Evolutionary conservation across 2,113 vertebrate species (phyloP).

Genomic region (Scophthalmus maximus): DNA sequence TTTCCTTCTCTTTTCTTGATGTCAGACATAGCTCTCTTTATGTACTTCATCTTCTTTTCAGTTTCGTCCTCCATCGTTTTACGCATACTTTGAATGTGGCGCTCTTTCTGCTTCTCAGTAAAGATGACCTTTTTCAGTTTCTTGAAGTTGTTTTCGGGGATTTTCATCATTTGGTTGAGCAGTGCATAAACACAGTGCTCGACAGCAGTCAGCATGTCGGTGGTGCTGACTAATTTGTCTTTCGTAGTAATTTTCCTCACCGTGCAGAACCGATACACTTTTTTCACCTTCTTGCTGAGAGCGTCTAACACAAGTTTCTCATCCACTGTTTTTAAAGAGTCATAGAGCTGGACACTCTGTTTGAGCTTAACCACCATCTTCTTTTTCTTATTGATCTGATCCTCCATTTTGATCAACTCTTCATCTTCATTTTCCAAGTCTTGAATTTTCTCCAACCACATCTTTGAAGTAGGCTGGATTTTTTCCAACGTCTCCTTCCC

Average conservation of each 20-base stretch:
- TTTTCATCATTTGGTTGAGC: neutral
- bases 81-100: neutral
- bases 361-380: too few relatives aligned
- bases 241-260: neutral
- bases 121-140: neutral
- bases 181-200: neutral
- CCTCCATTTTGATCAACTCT: too few relatives aligned
- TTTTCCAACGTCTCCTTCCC: too few relatives aligned
- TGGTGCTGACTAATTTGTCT: too few relatives aligned
- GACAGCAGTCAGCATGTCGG: neutral
- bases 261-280: neutral
- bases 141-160: neutral
- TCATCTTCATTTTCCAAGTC: too few relatives aligned
- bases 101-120: neutral
- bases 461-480: too few relatives aligned
- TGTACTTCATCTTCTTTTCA: neutral
- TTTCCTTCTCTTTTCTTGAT: neutral
- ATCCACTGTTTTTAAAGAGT: too few relatives aligned
- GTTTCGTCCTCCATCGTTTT: fast-evolving
- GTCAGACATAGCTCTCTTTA: neutral
- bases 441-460: too few relatives aligned
- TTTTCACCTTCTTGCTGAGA: neutral
- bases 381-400: too few relatives aligned
- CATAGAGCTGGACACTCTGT: too few relatives aligned
- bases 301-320: too few relatives aligned